Evolutionary conservation across 2,888 invertebrate species (phyloP).

Genomic region (Hydropsyche betteni): DNA sequence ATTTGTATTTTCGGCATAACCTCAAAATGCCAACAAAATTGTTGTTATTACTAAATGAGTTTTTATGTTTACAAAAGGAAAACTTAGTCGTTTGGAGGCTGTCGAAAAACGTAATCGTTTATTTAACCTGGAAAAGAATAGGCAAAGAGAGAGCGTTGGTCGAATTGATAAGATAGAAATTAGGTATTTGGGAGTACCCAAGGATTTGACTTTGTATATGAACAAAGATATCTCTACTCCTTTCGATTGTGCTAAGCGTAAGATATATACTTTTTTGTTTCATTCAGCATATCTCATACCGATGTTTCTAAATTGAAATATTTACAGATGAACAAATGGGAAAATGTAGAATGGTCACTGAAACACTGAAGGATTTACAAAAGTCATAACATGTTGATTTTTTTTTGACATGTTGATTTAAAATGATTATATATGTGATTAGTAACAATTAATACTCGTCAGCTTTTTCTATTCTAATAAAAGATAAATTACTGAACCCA

Average conservation of each 20-base stretch:
- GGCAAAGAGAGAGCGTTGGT: constrained; percentile 78
- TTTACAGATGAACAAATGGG: background rate
- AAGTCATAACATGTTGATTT: no score
- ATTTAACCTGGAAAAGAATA: constrained; percentile 79
- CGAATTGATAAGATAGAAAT: constrained; percentile 93
- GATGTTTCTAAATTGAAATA: constrained; percentile 17
- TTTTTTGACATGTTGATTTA: no score
- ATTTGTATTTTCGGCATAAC: no score
- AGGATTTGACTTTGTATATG: constrained; percentile 82
- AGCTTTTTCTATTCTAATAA: no score
- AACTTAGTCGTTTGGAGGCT: constrained; percentile 64
- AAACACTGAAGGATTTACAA: no score
- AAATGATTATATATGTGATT: no score
- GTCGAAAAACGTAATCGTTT: constrained; percentile 72
- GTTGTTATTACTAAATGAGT: background rate
- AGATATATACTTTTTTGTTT: constrained; percentile 55
- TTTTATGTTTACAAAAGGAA: constrained; percentile 55
- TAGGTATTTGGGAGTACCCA: constrained; percentile 77
- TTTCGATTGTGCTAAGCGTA: constrained; percentile 89
- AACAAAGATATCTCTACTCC: constrained; percentile 93
- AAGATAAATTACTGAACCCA: no score
- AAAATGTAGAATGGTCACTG: background rate
- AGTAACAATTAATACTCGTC: no score
- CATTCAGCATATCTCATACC: background rate
- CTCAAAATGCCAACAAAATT: no score